Conservation (phyloP, 2,888 invertebrate genomes). For the Yponomeuta sedellus region DNA sequence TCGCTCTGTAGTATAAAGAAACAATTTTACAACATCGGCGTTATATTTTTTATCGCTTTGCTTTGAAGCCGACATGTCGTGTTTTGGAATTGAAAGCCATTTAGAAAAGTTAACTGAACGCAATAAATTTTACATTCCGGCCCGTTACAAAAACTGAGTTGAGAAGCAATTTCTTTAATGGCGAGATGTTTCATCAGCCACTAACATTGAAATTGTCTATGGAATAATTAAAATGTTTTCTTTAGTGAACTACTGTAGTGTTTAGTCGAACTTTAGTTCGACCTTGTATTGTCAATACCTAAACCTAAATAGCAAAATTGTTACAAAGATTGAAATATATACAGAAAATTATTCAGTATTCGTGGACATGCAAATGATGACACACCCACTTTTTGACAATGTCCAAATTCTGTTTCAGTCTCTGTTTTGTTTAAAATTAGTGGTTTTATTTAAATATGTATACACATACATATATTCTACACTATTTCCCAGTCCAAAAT, state of each 20-base stretch:
- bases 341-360: too few relatives aligned
- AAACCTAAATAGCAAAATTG: too few relatives aligned
- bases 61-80: slow-evolving; percentile 37
- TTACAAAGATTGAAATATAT: too few relatives aligned
- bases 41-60: slow-evolving; percentile 21
- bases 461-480: too few relatives aligned
- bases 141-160: slow-evolving; percentile 49
- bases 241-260: too few relatives aligned
- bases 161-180: slow-evolving; percentile 25
- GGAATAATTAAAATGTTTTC: slow-evolving; percentile 7
- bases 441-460: too few relatives aligned
- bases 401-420: too few relatives aligned
- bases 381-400: too few relatives aligned
- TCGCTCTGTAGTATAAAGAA: slow-evolving; percentile 24
- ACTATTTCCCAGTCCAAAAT: too few relatives aligned
- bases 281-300: too few relatives aligned
- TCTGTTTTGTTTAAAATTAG: too few relatives aligned
- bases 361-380: too few relatives aligned
- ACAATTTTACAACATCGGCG: slow-evolving; percentile 26
- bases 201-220: slow-evolving; percentile 40
- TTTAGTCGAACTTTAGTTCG: slow-evolving; percentile 14
- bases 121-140: slow-evolving; percentile 59
- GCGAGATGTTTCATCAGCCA: slow-evolving; percentile 29
- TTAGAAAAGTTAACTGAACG: slow-evolving; percentile 52
- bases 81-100: slow-evolving; percentile 55